Conservation (phyloP, 2,888 invertebrate genomes). For the Carcina quercana region DNA sequence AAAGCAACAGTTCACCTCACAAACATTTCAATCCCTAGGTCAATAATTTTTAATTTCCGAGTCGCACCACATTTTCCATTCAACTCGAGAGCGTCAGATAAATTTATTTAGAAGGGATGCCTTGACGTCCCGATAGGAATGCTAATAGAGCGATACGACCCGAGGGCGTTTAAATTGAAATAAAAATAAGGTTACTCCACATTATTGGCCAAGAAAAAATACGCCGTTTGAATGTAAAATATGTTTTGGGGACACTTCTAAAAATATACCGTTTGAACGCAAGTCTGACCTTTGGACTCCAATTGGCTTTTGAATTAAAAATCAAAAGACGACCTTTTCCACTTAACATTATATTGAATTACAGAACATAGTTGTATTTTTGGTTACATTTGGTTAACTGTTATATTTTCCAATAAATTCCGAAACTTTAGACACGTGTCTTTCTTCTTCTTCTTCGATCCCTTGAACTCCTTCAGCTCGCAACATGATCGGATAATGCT, state of each 20-base stretch:
- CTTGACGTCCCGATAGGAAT: conserved; percentile 4
- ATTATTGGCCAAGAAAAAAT: conserved; percentile 17
- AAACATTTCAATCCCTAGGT: neutral
- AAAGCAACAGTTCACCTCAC: no score
- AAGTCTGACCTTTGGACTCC: neutral
- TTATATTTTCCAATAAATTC: neutral
- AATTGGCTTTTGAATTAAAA: neutral
- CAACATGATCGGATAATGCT: no score
- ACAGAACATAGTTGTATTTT: neutral
- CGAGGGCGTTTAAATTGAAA: conserved; percentile 8
- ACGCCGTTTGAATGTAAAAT: conserved; percentile 18
- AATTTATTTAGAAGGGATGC: conserved; percentile 1
- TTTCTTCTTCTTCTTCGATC: no score
- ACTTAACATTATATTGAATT: neutral
- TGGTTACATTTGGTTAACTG: neutral
- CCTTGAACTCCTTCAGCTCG: no score
- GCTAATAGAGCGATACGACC: conserved; percentile 3
- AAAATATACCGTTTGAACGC: neutral
- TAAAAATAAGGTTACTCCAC: conserved; percentile 10
- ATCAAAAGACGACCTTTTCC: neutral
- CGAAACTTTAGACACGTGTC: no score
- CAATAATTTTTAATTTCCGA: neutral
- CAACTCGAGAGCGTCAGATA: neutral
- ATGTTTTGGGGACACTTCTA: neutral
- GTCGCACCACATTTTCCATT: neutral